Percentiles rank a stretch among this genome's conserved stretches.
These are phyloP conservation scores for Glaucidium brasilianum DNA, from an alignment of 2,113 vertebrate species.

Conservation along the genomic window DNA sequence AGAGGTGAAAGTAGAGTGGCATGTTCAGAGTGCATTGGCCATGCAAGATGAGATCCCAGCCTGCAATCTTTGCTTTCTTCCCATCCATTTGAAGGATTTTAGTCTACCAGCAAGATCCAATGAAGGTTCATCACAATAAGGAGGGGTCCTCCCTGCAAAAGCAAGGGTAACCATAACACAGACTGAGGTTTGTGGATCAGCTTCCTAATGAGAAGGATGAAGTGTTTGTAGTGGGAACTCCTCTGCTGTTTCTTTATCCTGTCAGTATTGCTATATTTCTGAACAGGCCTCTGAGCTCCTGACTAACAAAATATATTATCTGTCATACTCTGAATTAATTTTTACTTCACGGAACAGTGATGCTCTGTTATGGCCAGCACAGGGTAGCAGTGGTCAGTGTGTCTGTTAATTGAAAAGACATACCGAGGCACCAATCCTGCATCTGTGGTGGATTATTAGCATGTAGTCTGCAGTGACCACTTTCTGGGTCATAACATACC, in stretches of 20 bases:
- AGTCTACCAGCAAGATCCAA: background rate
- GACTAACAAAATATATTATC: conserved; percentile 53
- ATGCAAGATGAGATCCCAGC: background rate
- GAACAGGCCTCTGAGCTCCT: conserved; percentile 44
- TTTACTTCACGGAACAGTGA: conserved; percentile 40
- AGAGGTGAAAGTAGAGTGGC: background rate
- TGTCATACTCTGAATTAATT: conserved; percentile 59
- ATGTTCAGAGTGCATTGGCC: background rate
- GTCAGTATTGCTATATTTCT: conserved; percentile 21
- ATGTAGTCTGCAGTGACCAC: background rate
- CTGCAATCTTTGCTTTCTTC: background rate
- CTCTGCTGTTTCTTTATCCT: conserved; percentile 9
- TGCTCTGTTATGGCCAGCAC: conserved; percentile 4
- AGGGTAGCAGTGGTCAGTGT: background rate
- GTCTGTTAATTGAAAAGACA: conserved; percentile 35
- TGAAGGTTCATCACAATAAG: background rate
- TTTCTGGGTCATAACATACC: background rate
- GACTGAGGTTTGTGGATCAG: background rate
- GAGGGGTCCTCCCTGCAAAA: background rate
- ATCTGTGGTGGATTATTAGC: background rate
- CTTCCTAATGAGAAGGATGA: background rate
- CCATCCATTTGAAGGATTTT: background rate
- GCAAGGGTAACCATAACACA: background rate
- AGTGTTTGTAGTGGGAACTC: background rate
- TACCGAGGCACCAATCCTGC: background rate